These are phyloP conservation scores for Malurus leucopterus DNA, from an alignment of 2,797 vertebrate genomes.

Conservation along the genomic window DNA sequence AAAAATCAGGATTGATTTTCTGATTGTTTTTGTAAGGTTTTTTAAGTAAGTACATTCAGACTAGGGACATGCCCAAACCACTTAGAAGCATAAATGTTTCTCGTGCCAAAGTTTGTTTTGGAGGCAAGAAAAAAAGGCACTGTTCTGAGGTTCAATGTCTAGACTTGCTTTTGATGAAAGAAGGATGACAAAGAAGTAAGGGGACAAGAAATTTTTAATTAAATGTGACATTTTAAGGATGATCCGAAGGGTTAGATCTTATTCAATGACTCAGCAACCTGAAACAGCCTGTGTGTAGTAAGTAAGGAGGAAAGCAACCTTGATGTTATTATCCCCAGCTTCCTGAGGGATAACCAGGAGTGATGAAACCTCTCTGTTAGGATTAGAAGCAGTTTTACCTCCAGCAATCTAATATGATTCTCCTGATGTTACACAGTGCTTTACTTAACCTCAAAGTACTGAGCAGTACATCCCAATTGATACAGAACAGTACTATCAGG, in stretches of 20 bases:
- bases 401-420: neutral
- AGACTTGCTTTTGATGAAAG: neutral
- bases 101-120: neutral
- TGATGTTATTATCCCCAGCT: neutral
- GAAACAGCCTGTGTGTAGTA: neutral
- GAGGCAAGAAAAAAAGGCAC: neutral
- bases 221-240: neutral
- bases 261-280: neutral
- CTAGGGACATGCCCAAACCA: neutral
- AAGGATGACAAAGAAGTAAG: neutral
- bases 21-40: neutral
- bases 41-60: neutral
- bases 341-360: neutral
- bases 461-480: neutral
- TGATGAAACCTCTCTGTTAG: neutral
- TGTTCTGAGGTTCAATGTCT: rapidly evolving
- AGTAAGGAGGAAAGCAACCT: neutral
- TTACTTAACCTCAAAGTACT: neutral
- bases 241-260: neutral
- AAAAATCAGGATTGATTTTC: neutral
- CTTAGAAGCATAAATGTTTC: neutral
- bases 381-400: neutral
- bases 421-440: neutral
- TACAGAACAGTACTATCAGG: neutral
- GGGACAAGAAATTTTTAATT: neutral